Conservation (phyloP, 2,888 invertebrate genomes). For the Cerastis rubricosa region DNA sequence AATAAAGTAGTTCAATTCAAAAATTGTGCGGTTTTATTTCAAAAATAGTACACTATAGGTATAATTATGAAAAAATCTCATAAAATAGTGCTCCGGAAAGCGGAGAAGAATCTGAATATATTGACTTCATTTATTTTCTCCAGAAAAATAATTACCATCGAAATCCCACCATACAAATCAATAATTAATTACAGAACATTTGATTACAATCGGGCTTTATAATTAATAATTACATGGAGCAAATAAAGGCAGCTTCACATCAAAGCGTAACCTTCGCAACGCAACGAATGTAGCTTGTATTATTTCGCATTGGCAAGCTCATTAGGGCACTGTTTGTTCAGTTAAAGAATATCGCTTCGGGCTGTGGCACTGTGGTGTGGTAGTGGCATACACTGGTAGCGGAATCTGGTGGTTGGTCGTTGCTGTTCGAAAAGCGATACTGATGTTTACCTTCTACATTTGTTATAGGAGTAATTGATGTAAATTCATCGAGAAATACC, state of each 20-base stretch:
- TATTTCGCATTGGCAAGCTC: conserved; percentile 75
- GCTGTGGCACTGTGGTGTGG: conserved; percentile 64
- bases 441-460: not conserved
- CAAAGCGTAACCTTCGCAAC: conserved; percentile 54
- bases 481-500: not conserved
- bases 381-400: conserved; percentile 44
- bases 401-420: not conserved
- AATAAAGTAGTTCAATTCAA: not conserved
- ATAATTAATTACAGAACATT: conserved; percentile 48
- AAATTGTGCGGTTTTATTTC: not conserved
- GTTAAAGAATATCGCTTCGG: conserved; percentile 75
- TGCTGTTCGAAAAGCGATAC: not conserved
- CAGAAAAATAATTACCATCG: conserved; percentile 8
- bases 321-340: conserved; percentile 76
- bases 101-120: not conserved
- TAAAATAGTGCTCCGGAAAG: not conserved
- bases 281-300: conserved; percentile 63
- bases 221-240: conserved; percentile 46
- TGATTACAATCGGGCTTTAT: conserved; percentile 37
- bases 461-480: not conserved
- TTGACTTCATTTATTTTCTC: not conserved
- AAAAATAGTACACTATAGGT: not conserved
- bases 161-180: conserved; percentile 30
- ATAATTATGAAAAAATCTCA: accelerated
- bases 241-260: conserved; percentile 62